phyloP scores from a whole-genome alignment of 2,113 vertebrate genomes.

The Hystrix brachyura region DNA sequence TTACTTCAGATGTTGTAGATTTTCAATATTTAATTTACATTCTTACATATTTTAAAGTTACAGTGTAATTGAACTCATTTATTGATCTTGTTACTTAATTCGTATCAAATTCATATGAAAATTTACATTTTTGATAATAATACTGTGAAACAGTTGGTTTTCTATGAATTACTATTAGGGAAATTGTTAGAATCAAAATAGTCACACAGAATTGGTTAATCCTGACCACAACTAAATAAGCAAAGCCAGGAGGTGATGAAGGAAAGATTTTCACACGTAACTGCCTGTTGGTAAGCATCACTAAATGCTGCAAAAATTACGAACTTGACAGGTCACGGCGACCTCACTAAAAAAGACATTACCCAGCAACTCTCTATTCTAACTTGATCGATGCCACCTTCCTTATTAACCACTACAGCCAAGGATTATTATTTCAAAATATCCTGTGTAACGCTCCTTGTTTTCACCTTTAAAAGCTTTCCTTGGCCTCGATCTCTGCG shows the following conservation, averaged over 20 bases:
- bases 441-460: neutral
- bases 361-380: neutral
- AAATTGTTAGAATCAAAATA: neutral
- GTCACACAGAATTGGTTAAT: neutral
- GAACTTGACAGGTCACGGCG: neutral
- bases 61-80: neutral
- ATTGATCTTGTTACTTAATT: neutral
- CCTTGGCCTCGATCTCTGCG: neutral
- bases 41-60: neutral
- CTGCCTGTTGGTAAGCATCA: neutral
- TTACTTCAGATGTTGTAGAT: neutral
- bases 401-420: neutral
- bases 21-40: neutral
- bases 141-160: neutral
- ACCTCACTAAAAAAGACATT: neutral
- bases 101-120: neutral
- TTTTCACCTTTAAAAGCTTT: neutral
- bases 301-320: neutral
- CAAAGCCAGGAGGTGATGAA: neutral
- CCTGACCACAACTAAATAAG: neutral
- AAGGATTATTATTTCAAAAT: neutral
- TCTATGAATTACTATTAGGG: neutral
- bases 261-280: neutral
- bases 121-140: neutral
- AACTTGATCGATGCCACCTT: fast-evolving